These are phyloP conservation scores for Tenthredo scrophulariae DNA, from an alignment of 2,888 invertebrate genomes.

Conservation along the genomic window DNA sequence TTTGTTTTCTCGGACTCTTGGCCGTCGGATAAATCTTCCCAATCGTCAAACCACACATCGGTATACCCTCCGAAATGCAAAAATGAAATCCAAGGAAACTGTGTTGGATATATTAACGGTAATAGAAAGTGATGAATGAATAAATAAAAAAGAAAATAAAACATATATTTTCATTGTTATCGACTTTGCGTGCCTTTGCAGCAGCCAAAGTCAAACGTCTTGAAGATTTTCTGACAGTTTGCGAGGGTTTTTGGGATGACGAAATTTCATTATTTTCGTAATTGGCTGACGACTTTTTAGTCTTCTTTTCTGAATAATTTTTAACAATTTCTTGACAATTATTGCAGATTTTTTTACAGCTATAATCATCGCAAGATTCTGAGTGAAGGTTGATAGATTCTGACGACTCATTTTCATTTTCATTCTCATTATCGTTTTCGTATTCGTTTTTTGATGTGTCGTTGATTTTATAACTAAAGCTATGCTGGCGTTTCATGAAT, in stretches of 20 bases:
- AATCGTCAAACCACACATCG: conserved; percentile 41
- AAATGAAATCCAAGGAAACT: conserved; percentile 43
- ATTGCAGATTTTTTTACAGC: conserved; percentile 13
- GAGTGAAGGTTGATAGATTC: not conserved
- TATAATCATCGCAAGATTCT: not conserved
- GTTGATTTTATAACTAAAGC: not conserved
- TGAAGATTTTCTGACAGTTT: not conserved
- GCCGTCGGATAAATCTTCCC: not conserved
- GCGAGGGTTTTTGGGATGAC: not conserved
- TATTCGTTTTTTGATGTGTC: not conserved
- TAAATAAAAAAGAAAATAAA: not conserved
- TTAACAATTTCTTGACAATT: not conserved
- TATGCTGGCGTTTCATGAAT: conserved; percentile 10
- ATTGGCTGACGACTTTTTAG: not conserved
- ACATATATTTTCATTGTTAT: not conserved
- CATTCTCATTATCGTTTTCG: not conserved
- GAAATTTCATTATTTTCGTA: not conserved
- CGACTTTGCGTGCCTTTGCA: not conserved
- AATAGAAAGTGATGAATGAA: not conserved
- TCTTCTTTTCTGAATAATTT: not conserved
- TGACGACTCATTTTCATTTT: not conserved
- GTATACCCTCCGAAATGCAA: conserved; percentile 29
- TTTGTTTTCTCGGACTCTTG: not conserved
- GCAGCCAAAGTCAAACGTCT: conserved; percentile 2
- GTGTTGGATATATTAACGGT: not conserved